Evolutionary conservation across 2,113 vertebrate species (phyloP), one percentile per base, ranked within the genome.

Genomic region (Syrmaticus mikado): DNA sequence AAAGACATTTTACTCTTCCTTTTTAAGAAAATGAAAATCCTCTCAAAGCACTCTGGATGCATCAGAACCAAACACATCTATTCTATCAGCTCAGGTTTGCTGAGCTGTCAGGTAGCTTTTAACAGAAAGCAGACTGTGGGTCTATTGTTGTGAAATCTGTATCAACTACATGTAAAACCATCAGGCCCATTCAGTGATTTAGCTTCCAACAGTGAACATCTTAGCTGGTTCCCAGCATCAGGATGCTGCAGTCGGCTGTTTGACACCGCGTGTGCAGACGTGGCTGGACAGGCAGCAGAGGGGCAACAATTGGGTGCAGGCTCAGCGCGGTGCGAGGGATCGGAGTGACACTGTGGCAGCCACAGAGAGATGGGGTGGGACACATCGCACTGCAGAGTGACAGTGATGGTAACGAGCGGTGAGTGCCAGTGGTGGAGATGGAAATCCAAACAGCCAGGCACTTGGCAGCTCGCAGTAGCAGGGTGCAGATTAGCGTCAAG

Each of bases 401-500:
- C 84, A 88, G 7, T 1, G 19, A 45, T 8, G 17, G 5, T 30
- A 41, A 85, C 27, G 2, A 60, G 68, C 22, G 9, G 73, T 5
- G 30, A 90, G 70, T 7, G 62, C 57, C 32, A 60, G 80, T 4
- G 2, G 61, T 24, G 43, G 36, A 50, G 78, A 70, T 74, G 92
- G 81, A 55, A 80, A 89, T n/a, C 27, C 74, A 12, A 34, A 67
- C 41, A 91, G 91, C 91, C 84, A 22, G 4, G 5, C 10, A 2
- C 34, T 83, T 80, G 50, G 96, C 88, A 82, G 84, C 84, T 61
- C 95, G 28, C 12, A 9, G 81, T 48, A 89, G 74, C n/a, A 38
- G 93, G 75, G 92, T 36, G 60, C 79, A 85, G 62, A 93, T 89
- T 41, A 67, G 75, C 82, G 25, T 60, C 91, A 92, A 94, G 94